These are phyloP conservation scores for Microcebus ravelobensis DNA, from an alignment of 2,113 vertebrate species.

Conservation along the genomic window DNA sequence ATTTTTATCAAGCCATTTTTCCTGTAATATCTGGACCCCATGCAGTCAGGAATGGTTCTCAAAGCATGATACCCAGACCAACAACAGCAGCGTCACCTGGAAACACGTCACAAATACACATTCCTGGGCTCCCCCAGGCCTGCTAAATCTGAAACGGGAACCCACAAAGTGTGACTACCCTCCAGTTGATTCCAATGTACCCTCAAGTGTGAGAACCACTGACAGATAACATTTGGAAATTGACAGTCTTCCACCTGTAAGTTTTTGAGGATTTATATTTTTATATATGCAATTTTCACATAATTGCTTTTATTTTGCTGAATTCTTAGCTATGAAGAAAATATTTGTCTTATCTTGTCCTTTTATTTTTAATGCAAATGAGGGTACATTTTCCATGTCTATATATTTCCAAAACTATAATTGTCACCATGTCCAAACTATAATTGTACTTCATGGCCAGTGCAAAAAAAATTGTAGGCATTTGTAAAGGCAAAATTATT, in stretches of 20 bases:
- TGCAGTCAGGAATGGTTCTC: fast-evolving
- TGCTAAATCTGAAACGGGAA: not conserved
- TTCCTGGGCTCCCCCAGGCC: not conserved
- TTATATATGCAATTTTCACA: not conserved
- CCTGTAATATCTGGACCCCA: not conserved
- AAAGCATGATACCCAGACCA: not conserved
- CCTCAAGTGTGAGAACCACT: not conserved
- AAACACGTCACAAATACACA: not conserved
- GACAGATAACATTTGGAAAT: not conserved
- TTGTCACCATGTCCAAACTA: not conserved
- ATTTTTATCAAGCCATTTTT: not conserved
- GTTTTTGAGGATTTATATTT: not conserved
- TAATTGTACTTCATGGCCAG: not conserved
- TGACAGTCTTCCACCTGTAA: not conserved
- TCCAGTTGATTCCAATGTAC: fast-evolving
- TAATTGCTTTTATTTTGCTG: not conserved
- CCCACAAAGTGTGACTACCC: not conserved
- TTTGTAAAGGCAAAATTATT: not conserved
- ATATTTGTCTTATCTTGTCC: not conserved
- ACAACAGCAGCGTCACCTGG: not conserved
- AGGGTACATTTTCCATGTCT: not conserved
- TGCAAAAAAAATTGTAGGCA: not conserved
- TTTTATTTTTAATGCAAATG: slow-evolving; percentile 4
- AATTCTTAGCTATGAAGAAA: not conserved
- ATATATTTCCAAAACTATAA: not conserved